Conservation (phyloP, 1,140 invertebrate genomes). For the Arion vulgaris region DNA sequence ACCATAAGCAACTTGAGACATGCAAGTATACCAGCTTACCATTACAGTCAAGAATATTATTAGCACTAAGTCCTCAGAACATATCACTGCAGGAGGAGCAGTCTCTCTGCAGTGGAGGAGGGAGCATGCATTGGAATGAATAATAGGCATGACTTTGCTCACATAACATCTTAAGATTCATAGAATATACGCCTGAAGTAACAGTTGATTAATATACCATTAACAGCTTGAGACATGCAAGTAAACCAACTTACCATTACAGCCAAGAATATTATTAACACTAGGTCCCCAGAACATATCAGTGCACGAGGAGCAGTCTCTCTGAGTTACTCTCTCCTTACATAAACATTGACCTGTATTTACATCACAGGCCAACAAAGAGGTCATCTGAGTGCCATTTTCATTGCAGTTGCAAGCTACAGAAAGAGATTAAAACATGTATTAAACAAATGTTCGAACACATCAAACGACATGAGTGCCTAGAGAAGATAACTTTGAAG, state of each 20-base stretch:
- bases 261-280: constrained; percentile 11
- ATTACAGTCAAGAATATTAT: constrained; percentile 26
- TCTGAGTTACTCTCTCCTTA: constrained; percentile 85
- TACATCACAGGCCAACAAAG: constrained; percentile 82
- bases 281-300: constrained; percentile 88
- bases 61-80: constrained; percentile 81
- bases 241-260: constrained; percentile 25
- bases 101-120: too few relatives aligned
- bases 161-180: too few relatives aligned
- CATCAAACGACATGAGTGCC: too few relatives aligned
- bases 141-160: too few relatives aligned
- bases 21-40: constrained; percentile 9
- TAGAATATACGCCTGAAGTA: too few relatives aligned
- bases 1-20: too few relatives aligned
- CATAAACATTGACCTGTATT: constrained; percentile 85
- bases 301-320: constrained; percentile 89
- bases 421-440: not conserved
- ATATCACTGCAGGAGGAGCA: constrained; percentile 94
- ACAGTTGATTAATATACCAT: too few relatives aligned
- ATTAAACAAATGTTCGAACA: too few relatives aligned
- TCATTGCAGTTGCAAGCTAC: constrained; percentile 75
- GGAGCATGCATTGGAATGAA: too few relatives aligned
- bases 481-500: too few relatives aligned
- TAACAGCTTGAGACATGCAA: too few relatives aligned
- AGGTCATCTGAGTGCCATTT: not conserved